These are phyloP conservation scores for Capitulum mitella DNA, from an alignment of 2,888 invertebrate species.

Conservation along the genomic window DNA sequence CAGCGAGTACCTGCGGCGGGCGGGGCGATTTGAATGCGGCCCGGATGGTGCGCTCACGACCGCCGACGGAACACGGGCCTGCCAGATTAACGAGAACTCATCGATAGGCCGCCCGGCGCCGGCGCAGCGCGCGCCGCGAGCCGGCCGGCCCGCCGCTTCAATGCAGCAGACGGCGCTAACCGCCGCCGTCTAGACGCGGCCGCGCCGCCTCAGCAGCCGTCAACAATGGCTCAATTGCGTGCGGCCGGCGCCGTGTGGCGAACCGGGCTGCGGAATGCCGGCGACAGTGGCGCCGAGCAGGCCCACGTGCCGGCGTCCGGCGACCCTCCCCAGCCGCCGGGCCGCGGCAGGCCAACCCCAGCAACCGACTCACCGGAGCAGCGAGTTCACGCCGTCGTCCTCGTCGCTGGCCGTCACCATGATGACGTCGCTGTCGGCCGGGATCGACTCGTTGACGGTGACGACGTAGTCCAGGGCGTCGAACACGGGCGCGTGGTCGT, in stretches of 20 bases:
- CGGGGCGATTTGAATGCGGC: not conserved
- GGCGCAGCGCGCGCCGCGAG: not conserved
- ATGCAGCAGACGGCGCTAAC: not conserved
- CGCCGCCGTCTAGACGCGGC: not conserved
- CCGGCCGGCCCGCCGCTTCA: not conserved
- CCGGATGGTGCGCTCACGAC: not conserved
- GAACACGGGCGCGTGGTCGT: slow-evolving; percentile 87
- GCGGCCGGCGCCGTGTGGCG: too few species aligned
- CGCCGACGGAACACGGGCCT: not conserved
- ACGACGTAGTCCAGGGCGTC: slow-evolving; percentile 66
- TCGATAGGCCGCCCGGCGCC: not conserved
- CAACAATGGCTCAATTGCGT: too few species aligned
- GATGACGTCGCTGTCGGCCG: slow-evolving; percentile 47
- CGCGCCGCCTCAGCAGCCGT: not conserved
- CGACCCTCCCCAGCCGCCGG: too few species aligned
- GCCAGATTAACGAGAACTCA: not conserved
- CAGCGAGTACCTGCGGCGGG: slow-evolving; percentile 35
- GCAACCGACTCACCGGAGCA: slow-evolving; percentile 58
- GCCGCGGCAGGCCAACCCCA: not conserved
- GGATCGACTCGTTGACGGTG: slow-evolving; percentile 69
- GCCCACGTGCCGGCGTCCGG: too few species aligned
- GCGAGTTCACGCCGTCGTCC: slow-evolving; percentile 83
- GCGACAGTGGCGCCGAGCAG: too few species aligned
- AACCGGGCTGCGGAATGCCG: too few species aligned
- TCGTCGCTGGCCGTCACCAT: slow-evolving; percentile 76